Percentiles rank a stretch among this genome's conserved stretches.
Conservation (phyloP, 2,113 vertebrate genomes). For the Lamprotornis superbus region DNA sequence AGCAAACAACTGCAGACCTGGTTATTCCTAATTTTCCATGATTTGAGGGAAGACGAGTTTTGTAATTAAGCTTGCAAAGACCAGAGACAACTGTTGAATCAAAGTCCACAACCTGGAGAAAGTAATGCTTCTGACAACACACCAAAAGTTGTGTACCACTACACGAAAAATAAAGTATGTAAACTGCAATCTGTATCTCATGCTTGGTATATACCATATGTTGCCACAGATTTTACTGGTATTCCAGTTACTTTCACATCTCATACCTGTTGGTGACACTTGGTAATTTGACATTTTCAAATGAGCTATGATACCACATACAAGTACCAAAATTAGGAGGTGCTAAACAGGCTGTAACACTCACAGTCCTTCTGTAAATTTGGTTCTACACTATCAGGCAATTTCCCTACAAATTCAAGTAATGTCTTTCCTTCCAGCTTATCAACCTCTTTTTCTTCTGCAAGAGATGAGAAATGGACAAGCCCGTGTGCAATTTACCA, state of each 20-base stretch:
- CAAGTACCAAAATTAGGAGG: background rate
- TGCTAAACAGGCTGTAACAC: background rate
- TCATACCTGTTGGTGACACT: background rate
- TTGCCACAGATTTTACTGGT: background rate
- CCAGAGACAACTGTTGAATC: background rate
- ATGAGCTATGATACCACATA: fast-evolving
- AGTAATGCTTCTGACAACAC: background rate
- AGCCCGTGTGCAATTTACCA: background rate
- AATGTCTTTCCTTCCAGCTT: background rate
- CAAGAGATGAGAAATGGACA: background rate
- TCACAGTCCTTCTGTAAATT: background rate
- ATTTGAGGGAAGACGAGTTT: background rate
- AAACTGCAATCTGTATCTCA: background rate
- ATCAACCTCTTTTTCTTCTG: background rate
- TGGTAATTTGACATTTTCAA: background rate
- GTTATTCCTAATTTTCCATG: background rate
- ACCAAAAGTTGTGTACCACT: fast-evolving
- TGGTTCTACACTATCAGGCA: background rate
- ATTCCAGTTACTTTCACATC: background rate
- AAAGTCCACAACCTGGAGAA: background rate
- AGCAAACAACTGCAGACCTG: background rate
- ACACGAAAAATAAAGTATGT: background rate
- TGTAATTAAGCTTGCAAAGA: background rate
- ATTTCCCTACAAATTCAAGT: background rate
- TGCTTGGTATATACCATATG: fast-evolving